A percentile compares a stretch with the other conserved stretches of the same genome.
Evolutionary conservation across 2,888 invertebrate species (phyloP).

Genomic region (Metallyticus violacea): DNA sequence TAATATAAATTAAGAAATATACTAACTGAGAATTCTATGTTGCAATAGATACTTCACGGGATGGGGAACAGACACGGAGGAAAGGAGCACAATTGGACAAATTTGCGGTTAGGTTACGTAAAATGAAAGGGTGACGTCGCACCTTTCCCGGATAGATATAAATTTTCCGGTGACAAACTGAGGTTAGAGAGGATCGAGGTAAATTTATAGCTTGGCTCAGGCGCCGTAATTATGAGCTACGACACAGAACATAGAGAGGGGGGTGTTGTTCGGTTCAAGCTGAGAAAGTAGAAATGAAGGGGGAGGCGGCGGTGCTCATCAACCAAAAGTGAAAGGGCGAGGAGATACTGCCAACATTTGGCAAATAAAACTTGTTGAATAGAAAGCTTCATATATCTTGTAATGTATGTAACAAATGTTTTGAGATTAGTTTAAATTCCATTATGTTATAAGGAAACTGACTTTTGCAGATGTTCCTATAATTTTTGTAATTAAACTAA

Average conservation of each 20-base stretch:
- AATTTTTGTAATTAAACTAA: no score
- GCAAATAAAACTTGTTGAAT: not conserved
- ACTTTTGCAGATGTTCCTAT: no score
- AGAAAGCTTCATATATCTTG: no score
- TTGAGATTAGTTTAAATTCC: no score
- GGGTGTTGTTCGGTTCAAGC: not conserved
- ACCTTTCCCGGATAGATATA: slow-evolving; percentile 23
- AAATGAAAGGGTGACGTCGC: slow-evolving; percentile 25
- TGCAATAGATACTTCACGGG: no score
- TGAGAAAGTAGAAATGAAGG: not conserved
- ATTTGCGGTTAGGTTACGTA: slow-evolving; percentile 24
- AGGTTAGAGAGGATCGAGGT: slow-evolving; percentile 14
- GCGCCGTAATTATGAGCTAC: slow-evolving; percentile 30
- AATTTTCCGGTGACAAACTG: slow-evolving; percentile 28
- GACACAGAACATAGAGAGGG: slow-evolving; percentile 24
- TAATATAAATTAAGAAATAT: no score
- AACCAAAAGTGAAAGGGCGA: no score
- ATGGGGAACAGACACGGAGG: no score
- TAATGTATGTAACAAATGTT: no score
- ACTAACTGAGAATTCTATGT: no score
- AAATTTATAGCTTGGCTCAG: slow-evolving; percentile 29
- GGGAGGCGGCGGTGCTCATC: no score
- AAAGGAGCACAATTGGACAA: slow-evolving; percentile 5
- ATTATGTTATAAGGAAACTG: no score
- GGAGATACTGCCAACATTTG: not conserved